phyloP scores from a whole-genome alignment of 2,888 invertebrate species.

The Gibbula magus region DNA sequence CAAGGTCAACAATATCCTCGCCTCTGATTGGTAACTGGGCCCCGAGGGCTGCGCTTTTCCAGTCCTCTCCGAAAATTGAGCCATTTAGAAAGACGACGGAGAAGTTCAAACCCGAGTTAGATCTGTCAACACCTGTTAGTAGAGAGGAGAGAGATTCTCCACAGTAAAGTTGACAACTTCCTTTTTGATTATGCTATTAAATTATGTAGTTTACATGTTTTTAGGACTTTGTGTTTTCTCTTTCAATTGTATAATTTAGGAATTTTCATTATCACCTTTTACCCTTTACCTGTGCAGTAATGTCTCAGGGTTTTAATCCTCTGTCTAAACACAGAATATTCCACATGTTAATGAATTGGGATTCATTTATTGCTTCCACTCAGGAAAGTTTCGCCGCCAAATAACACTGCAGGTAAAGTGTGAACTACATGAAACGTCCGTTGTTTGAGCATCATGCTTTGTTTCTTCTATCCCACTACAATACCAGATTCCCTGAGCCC shows the following conservation, averaged over 20 bases:
- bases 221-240: not conserved
- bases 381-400: too few relatives aligned
- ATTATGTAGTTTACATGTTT: not conserved
- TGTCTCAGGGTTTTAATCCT: too few relatives aligned
- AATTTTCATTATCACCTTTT: too few relatives aligned
- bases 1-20: slow-evolving; percentile 12
- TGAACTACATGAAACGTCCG: too few relatives aligned
- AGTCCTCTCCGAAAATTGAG: slow-evolving; percentile 2
- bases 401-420: too few relatives aligned
- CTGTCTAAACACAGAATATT: too few relatives aligned
- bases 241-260: not conserved
- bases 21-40: not conserved
- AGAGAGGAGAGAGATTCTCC: not conserved
- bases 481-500: too few relatives aligned
- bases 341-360: too few relatives aligned
- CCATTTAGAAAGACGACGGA: not conserved
- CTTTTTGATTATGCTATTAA: not conserved
- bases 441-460: too few relatives aligned
- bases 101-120: not conserved
- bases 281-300: too few relatives aligned
- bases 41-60: slow-evolving; percentile 24
- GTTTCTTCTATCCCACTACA: too few relatives aligned
- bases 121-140: not conserved
- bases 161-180: not conserved
- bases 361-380: too few relatives aligned